Evolutionary conservation across 2,797 vertebrate genomes (phyloP), one percentile per base, ranked within the genome.

Genomic region (Phoeniculus purpureus): DNA sequence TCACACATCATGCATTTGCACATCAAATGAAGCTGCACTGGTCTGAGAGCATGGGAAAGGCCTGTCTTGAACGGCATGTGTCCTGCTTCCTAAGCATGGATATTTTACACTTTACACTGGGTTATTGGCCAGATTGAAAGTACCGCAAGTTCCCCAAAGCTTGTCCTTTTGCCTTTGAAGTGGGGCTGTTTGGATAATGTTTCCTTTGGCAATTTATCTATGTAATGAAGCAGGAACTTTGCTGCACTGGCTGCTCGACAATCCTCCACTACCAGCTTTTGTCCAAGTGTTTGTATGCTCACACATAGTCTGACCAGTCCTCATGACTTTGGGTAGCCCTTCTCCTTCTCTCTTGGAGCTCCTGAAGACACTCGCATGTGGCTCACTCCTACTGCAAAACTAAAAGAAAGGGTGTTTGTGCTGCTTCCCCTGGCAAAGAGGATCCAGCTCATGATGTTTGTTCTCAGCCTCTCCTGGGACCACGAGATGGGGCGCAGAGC

Each of bases 161-260:
- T 92, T 95, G 94, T 93, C 68, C 1, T 88, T 85, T 78, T 72
- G 96, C 87, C 96, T 98, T 97, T 97, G 97, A 97, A 96, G 97
- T 97, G 92, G 94, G 96, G 95, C 76, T 96, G 96, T 96, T 95
- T 91, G 96, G 96, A 96, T 97, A 96, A 95, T 96, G 97, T 97
- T 97, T 97, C 97, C 93, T 96, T 94, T 95, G 96, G 96, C 96
- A 96, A 95, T 97, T 96, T 96, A 94, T 97, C 96, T 97, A 52
- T 85, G 95, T 87, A 96, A 83, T 72, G 68, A 93, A 94, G 92
- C 81, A 92, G 91, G 87, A 94, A 89, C 94, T 93, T 84, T 48
- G 59, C 75, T 84, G 65, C 80, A 50, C 2, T 40, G 77, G 73
- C 83, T 87, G 67, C 43, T 22, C 54, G 65, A 77, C 65, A 64